Evolutionary conservation across 2,888 invertebrate species (phyloP), one percentile per base, ranked within the genome.

Genomic region (Silvanus unidentatus): DNA sequence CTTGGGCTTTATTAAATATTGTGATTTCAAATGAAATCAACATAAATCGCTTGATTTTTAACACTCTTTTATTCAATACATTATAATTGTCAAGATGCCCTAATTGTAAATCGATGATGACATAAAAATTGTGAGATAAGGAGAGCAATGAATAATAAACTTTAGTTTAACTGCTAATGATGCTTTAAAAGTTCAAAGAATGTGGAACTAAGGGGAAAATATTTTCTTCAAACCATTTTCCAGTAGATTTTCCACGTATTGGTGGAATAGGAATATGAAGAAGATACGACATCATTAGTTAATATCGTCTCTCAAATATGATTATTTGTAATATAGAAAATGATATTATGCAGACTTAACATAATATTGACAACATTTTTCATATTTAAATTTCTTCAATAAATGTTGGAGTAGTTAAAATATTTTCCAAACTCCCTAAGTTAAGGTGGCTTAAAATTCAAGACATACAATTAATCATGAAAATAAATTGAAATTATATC

Each of bases 211-310:
- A 43, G 30, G 37, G 36, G 36, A 48, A n/a, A 52, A 52, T 50
- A 53, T 48, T 50, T 48, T 47, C 53, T 51, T 47, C 50, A 50
- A 55, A 53, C 53, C 52, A 55, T 56, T 57, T 57, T 57, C 56
- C 56, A 55, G 45, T 55, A 57, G 54, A 55, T 58, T 54, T 57
- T 58, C 52, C 47, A 48, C 47, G 53, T 55, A 57, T 52, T 54
- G 49, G 47, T 48, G 54, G 48, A 52, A 44, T 52, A 49, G 54
- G 48, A 52, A 44, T 52, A 50, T 54, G 50, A 56, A 55, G 50
- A 50, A 51, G 43, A 49, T 48, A 53, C 50, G 54, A 53, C 48
- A 51, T 52, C 49, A 50, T 55, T 55, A 55, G 45, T 37, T 37
- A 37, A 37, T 37, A 16, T 37, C 16, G 32, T 5, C 32, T n/a